Evolutionary conservation across 2,113 vertebrate genomes (phyloP).

Genomic region (Nestor notabilis): DNA sequence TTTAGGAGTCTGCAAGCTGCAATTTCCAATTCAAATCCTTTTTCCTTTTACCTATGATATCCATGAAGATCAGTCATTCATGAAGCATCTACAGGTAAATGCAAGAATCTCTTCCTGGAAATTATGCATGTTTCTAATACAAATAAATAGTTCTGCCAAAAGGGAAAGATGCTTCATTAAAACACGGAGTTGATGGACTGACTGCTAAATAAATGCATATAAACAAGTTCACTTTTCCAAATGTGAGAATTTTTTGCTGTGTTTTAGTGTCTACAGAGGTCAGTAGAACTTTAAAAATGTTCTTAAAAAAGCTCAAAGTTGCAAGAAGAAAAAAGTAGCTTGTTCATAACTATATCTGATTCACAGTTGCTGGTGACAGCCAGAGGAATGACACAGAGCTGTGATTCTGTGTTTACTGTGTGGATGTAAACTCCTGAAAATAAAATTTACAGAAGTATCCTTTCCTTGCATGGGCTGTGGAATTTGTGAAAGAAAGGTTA

Average conservation of each 20-base stretch:
- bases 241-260: constrained; percentile 21
- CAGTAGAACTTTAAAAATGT: constrained; percentile 56
- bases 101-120: constrained; percentile 21
- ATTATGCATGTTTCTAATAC: constrained; percentile 40
- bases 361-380: background rate
- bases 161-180: constrained; percentile 5
- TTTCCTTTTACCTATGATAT: constrained; percentile 35
- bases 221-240: background rate
- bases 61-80: constrained; percentile 49
- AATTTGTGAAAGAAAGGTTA: background rate
- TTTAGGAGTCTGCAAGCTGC: constrained; percentile 16
- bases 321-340: background rate
- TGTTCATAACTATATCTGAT: background rate
- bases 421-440: background rate
- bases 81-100: constrained; percentile 47
- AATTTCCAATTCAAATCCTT: constrained; percentile 65
- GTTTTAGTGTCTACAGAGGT: constrained; percentile 60
- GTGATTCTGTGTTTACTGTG: background rate
- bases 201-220: background rate
- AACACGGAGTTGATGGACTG: constrained; percentile 13
- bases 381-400: background rate
- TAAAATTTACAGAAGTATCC: background rate
- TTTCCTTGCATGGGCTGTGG: background rate
- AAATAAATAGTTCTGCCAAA: constrained; percentile 39
- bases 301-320: background rate